Conservation (phyloP, 2,888 invertebrate species). For the Sericinus montela region DNA sequence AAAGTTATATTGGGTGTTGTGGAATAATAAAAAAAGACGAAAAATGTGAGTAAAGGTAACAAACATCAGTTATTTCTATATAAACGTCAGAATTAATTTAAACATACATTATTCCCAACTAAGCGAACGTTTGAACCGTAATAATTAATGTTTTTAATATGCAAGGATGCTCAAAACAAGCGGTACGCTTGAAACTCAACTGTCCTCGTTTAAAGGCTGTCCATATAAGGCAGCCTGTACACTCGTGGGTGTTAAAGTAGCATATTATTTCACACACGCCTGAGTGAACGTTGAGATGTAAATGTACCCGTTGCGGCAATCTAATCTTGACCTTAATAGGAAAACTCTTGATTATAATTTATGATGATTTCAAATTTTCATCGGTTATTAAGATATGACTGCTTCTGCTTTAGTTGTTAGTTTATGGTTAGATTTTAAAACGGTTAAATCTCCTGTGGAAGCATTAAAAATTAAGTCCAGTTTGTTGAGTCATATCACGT, state of each 20-base stretch:
- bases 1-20: too few relatives aligned
- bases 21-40: too few relatives aligned
- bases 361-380: slow-evolving; percentile 11
- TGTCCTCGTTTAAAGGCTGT: slow-evolving; percentile 33
- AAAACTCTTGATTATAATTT: slow-evolving; percentile 30
- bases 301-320: slow-evolving; percentile 30
- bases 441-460: too few relatives aligned
- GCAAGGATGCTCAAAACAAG: slow-evolving; percentile 14
- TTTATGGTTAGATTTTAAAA: too few relatives aligned
- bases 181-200: slow-evolving; percentile 31
- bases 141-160: slow-evolving; percentile 10
- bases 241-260: slow-evolving; percentile 37
- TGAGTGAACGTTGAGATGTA: slow-evolving; percentile 36
- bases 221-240: slow-evolving; percentile 37
- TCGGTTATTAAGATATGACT: not conserved
- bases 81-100: too few relatives aligned
- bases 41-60: too few relatives aligned
- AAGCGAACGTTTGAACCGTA: not conserved
- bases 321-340: slow-evolving; percentile 42
- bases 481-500: too few relatives aligned
- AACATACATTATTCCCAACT: not conserved
- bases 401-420: not conserved
- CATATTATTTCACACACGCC: slow-evolving; percentile 31
- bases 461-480: too few relatives aligned
- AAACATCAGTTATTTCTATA: too few relatives aligned